Evolutionary conservation across 2,797 vertebrate genomes (phyloP).

Genomic region (Rhynchotus rufescens): DNA sequence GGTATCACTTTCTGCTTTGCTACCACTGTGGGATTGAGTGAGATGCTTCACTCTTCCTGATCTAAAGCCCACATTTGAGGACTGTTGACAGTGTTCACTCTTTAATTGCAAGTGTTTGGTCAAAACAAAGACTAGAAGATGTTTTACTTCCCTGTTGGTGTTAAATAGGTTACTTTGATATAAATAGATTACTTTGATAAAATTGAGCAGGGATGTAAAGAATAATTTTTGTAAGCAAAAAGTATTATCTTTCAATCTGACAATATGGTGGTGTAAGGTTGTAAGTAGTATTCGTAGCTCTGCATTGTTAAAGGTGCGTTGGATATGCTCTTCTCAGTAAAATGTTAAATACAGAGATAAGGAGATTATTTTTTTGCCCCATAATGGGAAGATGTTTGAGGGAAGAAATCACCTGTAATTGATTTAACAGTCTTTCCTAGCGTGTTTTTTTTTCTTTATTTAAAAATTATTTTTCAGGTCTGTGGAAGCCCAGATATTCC

Average conservation of each 20-base stretch:
- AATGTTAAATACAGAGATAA: not conserved
- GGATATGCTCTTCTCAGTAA: not conserved
- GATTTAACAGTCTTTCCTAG: not conserved
- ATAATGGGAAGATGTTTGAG: not conserved
- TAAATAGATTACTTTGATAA: not conserved
- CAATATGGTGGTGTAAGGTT: not conserved
- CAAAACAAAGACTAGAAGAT: not conserved
- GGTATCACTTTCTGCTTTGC: conserved; percentile 77
- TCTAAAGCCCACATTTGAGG: not conserved
- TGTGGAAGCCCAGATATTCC: conserved; percentile 99
- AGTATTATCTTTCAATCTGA: not conserved
- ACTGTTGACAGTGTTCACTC: not conserved
- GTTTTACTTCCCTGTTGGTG: not conserved
- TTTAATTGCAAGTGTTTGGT: not conserved
- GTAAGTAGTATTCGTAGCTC: not conserved
- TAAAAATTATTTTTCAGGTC: conserved; percentile 81
- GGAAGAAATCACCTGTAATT: not conserved
- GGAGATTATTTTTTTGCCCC: not conserved
- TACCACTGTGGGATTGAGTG: not conserved
- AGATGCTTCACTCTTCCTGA: not conserved
- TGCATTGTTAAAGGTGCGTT: not conserved
- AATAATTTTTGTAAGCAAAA: not conserved
- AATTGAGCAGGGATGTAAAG: not conserved
- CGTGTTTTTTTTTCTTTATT: too few relatives aligned
- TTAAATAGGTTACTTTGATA: not conserved